Percentiles rank a stretch among this genome's conserved stretches.
These are phyloP conservation scores for Caenorhabditis sp. DNA, from an alignment of 2,888 invertebrate species.

Conservation along the genomic window DNA sequence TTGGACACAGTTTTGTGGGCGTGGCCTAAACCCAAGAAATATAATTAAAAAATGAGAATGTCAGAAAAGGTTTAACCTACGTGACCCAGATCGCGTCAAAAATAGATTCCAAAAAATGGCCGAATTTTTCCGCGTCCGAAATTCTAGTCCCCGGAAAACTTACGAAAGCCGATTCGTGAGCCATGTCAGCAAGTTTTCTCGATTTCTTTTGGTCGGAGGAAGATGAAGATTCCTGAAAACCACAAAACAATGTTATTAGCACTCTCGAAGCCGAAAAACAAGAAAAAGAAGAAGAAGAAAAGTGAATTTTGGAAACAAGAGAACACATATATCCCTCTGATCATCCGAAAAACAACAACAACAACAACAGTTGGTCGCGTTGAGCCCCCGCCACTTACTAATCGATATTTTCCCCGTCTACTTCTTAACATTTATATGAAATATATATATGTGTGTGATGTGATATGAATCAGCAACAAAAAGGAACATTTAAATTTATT, in stretches of 20 bases:
- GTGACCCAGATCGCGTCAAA: no score
- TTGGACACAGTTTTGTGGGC: no score
- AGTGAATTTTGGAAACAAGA: slow-evolving; percentile 18
- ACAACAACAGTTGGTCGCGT: not conserved
- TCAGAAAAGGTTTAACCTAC: no score
- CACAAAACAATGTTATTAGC: no score
- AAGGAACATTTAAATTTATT: not conserved
- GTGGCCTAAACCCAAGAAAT: no score
- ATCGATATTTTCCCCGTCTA: not conserved
- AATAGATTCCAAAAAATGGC: no score
- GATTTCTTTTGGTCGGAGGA: slow-evolving; percentile 5
- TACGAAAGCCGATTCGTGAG: slow-evolving; percentile 29
- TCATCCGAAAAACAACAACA: not conserved
- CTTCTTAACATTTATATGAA: not conserved
- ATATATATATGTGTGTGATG: no score
- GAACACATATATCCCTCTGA: slow-evolving; percentile 7
- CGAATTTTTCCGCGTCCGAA: not conserved
- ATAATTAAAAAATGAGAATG: no score
- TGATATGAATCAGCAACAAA: not conserved
- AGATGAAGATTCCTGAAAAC: slow-evolving; percentile 21
- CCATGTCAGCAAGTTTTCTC: slow-evolving; percentile 1
- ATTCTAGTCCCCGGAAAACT: slow-evolving; percentile 1
- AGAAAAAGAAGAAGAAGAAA: slow-evolving; percentile 17
- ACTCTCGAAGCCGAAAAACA: not conserved
- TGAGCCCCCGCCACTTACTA: not conserved